phyloP scores from a whole-genome alignment of 2,797 vertebrate genomes.

The Scolopax bukidnonensis region DNA sequence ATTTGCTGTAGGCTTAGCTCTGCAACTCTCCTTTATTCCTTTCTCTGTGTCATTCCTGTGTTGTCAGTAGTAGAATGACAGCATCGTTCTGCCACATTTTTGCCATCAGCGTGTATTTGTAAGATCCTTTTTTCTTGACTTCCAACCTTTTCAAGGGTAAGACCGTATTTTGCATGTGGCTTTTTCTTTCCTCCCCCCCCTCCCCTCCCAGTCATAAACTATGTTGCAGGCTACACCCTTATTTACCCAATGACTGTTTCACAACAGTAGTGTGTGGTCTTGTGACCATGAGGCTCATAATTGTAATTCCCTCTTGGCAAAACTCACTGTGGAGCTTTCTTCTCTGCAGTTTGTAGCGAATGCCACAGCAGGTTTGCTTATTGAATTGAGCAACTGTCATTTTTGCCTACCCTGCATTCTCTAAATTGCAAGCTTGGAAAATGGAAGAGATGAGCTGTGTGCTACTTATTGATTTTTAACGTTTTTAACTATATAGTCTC shows the following conservation, averaged over 20 bases:
- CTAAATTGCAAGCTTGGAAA: not conserved
- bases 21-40: not conserved
- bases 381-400: not conserved
- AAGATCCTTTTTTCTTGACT: not conserved
- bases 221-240: not conserved
- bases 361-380: not conserved
- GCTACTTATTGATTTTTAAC: not conserved
- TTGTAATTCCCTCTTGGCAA: constrained; percentile 13
- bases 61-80: not conserved
- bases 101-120: not conserved
- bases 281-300: constrained; percentile 28
- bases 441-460: not conserved
- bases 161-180: not conserved
- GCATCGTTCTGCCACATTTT: not conserved
- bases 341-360: not conserved
- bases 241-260: constrained; percentile 36
- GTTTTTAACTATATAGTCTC: not conserved
- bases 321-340: constrained; percentile 9
- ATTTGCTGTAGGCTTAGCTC: not conserved
- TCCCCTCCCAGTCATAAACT: not conserved
- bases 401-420: not conserved
- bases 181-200: not conserved
- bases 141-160: not conserved
- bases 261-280: not conserved
- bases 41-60: not conserved